These are phyloP conservation scores for Catajapyx aquilonaris DNA, from an alignment of 1,140 invertebrate species.

Conservation along the genomic window DNA sequence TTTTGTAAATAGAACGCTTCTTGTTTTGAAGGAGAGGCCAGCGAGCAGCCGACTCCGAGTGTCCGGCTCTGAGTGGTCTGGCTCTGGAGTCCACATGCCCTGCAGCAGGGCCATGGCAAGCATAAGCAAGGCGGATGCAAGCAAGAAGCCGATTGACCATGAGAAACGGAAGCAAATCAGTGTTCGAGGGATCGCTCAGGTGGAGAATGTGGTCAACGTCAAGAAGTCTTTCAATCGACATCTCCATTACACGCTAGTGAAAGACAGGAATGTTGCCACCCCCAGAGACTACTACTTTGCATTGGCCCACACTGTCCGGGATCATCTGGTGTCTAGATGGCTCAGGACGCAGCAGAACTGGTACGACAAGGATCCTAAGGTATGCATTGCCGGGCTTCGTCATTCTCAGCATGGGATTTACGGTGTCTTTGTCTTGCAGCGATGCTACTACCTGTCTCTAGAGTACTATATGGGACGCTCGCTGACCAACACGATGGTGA, in stretches of 20 bases:
- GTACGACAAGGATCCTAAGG: constrained; percentile 99
- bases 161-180: constrained; percentile 97
- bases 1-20: no score
- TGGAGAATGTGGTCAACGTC: constrained; percentile 86
- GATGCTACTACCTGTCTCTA: constrained; percentile 94
- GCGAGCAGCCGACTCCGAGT: no score
- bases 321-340: constrained; percentile 95
- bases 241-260: constrained; percentile 94
- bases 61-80: no score
- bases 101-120: no score
- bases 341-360: constrained; percentile 98
- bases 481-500: constrained; percentile 97
- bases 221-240: constrained; percentile 99
- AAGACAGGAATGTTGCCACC: constrained; percentile 97
- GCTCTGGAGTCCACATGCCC: no score
- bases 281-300: constrained; percentile 94
- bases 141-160: no score
- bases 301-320: constrained; percentile 88
- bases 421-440: constrained; percentile 33
- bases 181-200: constrained; percentile 88
- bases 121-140: no score
- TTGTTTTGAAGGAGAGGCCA: no score
- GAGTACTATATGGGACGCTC: constrained; percentile 99
- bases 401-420: no score
- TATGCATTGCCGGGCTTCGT: no score